Conservation (phyloP, 2,888 invertebrate genomes). For the Petrophora chlorosata region DNA sequence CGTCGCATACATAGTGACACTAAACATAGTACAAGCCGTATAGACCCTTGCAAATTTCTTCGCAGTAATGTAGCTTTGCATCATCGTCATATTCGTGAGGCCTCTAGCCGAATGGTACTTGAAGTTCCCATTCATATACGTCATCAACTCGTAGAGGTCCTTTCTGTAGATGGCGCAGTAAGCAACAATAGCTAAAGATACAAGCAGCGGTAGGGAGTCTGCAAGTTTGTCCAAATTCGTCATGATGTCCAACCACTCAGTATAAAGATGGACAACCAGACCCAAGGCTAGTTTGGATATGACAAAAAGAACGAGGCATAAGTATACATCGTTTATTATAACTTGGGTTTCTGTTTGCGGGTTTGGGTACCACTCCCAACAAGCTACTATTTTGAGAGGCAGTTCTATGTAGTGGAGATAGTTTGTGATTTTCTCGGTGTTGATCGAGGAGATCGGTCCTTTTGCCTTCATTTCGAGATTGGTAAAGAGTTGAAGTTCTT, state of each 20-base stretch:
- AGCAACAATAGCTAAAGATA: slow-evolving; percentile 57
- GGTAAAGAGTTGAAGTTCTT: background rate
- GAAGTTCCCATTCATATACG: slow-evolving; percentile 64
- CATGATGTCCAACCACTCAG: slow-evolving; percentile 66
- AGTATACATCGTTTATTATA: slow-evolving; percentile 57
- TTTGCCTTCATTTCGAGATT: slow-evolving; percentile 8
- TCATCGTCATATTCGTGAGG: slow-evolving; percentile 72
- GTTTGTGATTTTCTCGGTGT: slow-evolving; percentile 41
- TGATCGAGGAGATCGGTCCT: slow-evolving; percentile 21
- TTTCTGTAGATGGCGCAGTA: slow-evolving; percentile 60
- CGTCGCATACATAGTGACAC: slow-evolving; percentile 64
- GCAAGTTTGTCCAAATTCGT: slow-evolving; percentile 61
- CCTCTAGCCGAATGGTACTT: slow-evolving; percentile 68
- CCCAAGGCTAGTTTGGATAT: slow-evolving; percentile 47
- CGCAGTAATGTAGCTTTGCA: slow-evolving; percentile 55
- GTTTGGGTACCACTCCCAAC: slow-evolving; percentile 66
- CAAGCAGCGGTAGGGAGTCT: slow-evolving; percentile 61
- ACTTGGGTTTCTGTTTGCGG: slow-evolving; percentile 43
- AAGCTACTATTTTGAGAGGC: slow-evolving; percentile 63
- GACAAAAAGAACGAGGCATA: slow-evolving; percentile 57
- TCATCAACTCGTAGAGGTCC: slow-evolving; percentile 57
- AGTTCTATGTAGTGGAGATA: slow-evolving; percentile 58
- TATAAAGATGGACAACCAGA: slow-evolving; percentile 57
- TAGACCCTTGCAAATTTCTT: slow-evolving; percentile 65
- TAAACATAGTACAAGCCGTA: slow-evolving; percentile 67